phyloP scores from a whole-genome alignment of 2,888 invertebrate species.

The Cyaniris semiargus region DNA sequence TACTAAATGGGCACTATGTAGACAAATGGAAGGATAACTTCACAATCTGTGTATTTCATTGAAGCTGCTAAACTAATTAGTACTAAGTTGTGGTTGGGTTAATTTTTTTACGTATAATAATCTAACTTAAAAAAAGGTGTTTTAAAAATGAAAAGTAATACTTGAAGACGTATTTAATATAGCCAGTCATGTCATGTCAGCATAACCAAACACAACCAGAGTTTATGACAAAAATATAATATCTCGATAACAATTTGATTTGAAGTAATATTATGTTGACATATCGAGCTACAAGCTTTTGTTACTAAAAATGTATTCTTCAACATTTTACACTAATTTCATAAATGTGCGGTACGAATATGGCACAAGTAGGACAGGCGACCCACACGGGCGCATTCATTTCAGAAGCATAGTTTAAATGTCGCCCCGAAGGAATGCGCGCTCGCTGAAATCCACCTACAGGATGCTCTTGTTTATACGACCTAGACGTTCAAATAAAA shows the following conservation, averaged over 20 bases:
- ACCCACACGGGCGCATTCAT: constrained; percentile 40
- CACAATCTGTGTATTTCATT: no score
- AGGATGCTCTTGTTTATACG: neutral
- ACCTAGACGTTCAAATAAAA: constrained; percentile 45
- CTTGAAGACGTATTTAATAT: no score
- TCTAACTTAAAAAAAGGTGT: no score
- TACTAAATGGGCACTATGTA: no score
- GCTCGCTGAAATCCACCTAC: constrained; percentile 27
- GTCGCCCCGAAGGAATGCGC: constrained; percentile 54
- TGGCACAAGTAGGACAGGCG: constrained; percentile 3
- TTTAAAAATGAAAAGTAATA: no score
- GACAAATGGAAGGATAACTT: no score
- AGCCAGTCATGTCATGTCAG: no score
- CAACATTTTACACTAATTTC: neutral
- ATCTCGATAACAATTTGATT: neutral
- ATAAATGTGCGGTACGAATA: constrained; percentile 1
- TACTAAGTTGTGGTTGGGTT: no score
- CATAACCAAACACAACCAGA: no score
- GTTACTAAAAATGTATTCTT: neutral
- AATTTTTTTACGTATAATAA: no score
- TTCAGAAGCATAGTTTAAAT: constrained; percentile 55
- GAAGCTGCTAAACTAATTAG: no score
- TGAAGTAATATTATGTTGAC: neutral
- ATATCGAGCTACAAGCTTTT: neutral
- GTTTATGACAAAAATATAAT: neutral